Evolutionary conservation across 2,888 invertebrate genomes (phyloP).

Genomic region (Drosophila histrio): DNA sequence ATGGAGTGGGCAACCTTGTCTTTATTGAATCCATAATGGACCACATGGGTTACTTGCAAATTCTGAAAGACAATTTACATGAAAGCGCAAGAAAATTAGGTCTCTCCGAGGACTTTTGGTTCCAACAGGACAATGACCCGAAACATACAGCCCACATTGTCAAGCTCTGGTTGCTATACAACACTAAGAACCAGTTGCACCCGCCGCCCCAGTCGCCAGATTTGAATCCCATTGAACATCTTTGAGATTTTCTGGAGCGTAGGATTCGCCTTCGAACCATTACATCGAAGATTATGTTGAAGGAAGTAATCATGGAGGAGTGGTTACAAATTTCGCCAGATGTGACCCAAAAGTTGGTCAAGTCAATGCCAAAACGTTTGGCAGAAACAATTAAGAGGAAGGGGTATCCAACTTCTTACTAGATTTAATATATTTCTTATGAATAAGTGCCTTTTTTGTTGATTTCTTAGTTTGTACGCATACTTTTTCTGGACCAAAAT

Average conservation of each 20-base stretch:
- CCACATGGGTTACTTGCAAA: conserved; percentile 21
- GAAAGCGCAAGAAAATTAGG: conserved; percentile 25
- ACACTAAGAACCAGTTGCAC: conserved; percentile 17
- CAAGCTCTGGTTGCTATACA: conserved; percentile 32
- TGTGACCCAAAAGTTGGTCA: conserved; percentile 18
- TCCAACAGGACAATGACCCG: conserved; percentile 35
- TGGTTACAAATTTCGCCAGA: conserved; percentile 15
- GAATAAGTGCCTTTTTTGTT: too few relatives aligned
- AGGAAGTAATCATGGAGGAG: conserved; percentile 17
- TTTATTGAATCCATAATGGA: too few relatives aligned
- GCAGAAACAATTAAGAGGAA: conserved; percentile 10
- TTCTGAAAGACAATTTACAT: conserved; percentile 29
- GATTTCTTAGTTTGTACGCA: too few relatives aligned
- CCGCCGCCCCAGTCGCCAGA: conserved; percentile 34
- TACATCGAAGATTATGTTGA: background rate
- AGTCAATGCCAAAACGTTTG: conserved; percentile 23
- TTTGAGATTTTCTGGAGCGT: conserved; percentile 34
- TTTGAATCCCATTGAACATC: conserved; percentile 26
- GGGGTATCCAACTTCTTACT: too few relatives aligned
- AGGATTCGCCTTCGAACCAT: too few relatives aligned
- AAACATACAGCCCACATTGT: conserved; percentile 30
- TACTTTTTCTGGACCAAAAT: too few relatives aligned
- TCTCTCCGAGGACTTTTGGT: conserved; percentile 2
- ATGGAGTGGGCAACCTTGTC: too few relatives aligned
- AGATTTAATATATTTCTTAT: too few relatives aligned